Evolutionary conservation across 2,888 invertebrate species (phyloP), one percentile per base, ranked within the genome.

Genomic region (Cephonodes hylas): DNA sequence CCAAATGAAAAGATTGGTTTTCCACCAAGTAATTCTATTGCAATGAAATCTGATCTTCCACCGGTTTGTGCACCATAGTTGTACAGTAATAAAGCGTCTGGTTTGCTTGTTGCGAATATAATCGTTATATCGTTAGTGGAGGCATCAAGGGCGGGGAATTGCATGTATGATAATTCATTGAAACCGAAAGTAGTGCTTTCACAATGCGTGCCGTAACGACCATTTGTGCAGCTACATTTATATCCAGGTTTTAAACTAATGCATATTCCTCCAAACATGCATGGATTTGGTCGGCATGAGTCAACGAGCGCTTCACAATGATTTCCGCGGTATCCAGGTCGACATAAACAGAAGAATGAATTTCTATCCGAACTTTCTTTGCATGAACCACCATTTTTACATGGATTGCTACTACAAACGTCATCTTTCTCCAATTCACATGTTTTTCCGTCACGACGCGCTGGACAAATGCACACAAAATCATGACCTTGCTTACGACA

Each of bases 211-310:
- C 99, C 99, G 79, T 98, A 98, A 34, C 96, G 94, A 10, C 97
- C 98, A 74, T 97, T 96, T 0, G 95, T 95, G 79, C 99, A 99
- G 72, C 96, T 96, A 75, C 96, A 96, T 80, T 94, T 95, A 80
- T 97, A 98, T 38, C 97, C 97, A 6, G 97, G 97, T 79, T 97
- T 97, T n/a, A 97, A 90, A 66, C 96, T 96, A 15, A 97, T 95
- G 79, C 99, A 99, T 48, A 96, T 93, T 31, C 98, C 98, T 25
- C 97, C 98, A 81, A 97, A 94, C 66, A 97, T 90, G 76, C 99
- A 99, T n/a, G 98, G 98, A 84, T 98, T 98, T 0, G 97, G 97
- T 64, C 97, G 93, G 79, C 99, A 99, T 0, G 97, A 97, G 81
- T 98, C 97, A 0, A 97, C 96, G 2, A 96, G 93, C 20, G 96